Evolutionary conservation across 2,797 vertebrate species (phyloP).

Genomic region (Salarias fasciatus): DNA sequence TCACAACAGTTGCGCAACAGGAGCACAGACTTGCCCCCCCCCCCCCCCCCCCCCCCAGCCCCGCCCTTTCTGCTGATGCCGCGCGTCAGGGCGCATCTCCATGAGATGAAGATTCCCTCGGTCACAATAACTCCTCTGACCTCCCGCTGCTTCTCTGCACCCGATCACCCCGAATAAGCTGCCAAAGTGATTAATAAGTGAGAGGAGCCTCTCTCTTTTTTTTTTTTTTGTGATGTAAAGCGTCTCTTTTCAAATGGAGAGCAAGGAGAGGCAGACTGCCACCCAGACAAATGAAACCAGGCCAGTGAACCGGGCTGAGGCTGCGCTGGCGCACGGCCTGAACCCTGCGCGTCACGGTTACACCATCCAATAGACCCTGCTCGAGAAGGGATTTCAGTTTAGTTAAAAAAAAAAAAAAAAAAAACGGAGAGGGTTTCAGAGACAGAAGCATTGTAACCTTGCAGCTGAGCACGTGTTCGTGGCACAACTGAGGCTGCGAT

Average conservation of each 20-base stretch:
- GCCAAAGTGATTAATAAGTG: too few species aligned
- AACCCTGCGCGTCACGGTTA: neutral
- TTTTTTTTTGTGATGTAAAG: neutral
- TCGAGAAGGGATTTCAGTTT: neutral
- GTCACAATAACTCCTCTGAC: too few species aligned
- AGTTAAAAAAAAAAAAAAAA: too few species aligned
- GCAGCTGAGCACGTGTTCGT: too few species aligned
- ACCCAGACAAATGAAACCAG: conserved; percentile 11
- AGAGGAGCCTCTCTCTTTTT: neutral
- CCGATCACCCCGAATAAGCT: too few species aligned
- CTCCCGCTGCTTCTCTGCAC: neutral
- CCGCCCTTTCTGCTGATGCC: neutral
- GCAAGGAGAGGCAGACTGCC: neutral
- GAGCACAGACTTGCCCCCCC: too few species aligned
- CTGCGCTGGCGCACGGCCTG: neutral
- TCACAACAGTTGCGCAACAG: conserved; percentile 29
- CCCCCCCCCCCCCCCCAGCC: too few species aligned
- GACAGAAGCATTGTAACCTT: too few species aligned
- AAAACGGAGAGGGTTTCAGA: too few species aligned
- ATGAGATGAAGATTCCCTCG: too few species aligned
- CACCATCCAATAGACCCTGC: too few species aligned
- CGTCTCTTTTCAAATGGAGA: neutral
- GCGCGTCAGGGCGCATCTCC: neutral
- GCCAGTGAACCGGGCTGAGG: neutral
- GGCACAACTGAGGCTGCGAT: too few species aligned